These are phyloP conservation scores for Sclerodermus sp. DNA, from an alignment of 2,888 invertebrate species.

Conservation along the genomic window DNA sequence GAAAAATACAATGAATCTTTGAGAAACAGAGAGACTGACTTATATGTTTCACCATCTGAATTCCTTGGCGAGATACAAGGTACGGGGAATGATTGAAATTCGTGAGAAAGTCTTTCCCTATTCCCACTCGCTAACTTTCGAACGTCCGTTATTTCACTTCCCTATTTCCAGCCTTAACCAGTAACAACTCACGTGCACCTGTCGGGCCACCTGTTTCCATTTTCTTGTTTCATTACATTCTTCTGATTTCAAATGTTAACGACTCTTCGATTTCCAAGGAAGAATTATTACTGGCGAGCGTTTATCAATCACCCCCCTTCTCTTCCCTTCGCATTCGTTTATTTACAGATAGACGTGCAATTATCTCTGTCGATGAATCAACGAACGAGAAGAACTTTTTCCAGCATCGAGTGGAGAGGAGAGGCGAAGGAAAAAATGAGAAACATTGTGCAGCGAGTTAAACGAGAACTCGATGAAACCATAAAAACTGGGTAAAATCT, in stretches of 20 bases:
- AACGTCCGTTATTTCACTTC: slow-evolving; percentile 3
- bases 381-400: background rate
- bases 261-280: too few species aligned
- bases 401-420: background rate
- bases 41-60: background rate
- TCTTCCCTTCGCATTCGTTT: too few species aligned
- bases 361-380: too few species aligned
- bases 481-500: background rate
- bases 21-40: too few species aligned
- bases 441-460: too few species aligned
- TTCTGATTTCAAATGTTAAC: background rate
- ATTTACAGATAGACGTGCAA: too few species aligned
- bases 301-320: too few species aligned
- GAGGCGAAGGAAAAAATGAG: too few species aligned
- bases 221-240: slow-evolving; percentile 3
- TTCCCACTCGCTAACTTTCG: background rate
- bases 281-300: too few species aligned
- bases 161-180: slow-evolving; percentile 15
- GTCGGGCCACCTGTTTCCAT: slow-evolving; percentile 7
- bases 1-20: too few species aligned
- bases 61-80: background rate
- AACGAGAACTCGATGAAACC: background rate
- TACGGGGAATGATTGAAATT: background rate
- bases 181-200: slow-evolving; percentile 24
- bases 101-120: background rate